Percentiles rank a stretch among this genome's conserved stretches.
Evolutionary conservation across 2,888 invertebrate genomes (phyloP).

Genomic region (Apodemia zela): DNA sequence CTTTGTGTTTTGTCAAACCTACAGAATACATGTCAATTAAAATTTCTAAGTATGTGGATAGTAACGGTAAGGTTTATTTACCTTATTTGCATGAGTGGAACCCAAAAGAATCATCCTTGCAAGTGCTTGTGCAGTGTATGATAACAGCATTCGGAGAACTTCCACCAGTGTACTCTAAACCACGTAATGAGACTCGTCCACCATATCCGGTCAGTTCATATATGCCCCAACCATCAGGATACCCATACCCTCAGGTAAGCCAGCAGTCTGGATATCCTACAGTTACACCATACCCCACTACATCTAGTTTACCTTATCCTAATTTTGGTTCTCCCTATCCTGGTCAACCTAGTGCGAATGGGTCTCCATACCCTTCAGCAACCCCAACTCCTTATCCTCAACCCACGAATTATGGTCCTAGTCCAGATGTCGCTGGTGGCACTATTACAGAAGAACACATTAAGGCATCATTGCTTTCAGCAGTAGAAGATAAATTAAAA

Average conservation of each 20-base stretch:
- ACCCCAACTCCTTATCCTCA: conserved; percentile 58
- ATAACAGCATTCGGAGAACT: conserved; percentile 95
- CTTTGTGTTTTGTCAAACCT: conserved; percentile 96
- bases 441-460: conserved; percentile 98
- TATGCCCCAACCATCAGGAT: conserved; percentile 69
- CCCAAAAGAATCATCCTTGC: conserved; percentile 89
- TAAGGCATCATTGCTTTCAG: conserved; percentile 94
- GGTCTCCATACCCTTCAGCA: conserved; percentile 39
- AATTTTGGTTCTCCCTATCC: conserved; percentile 68
- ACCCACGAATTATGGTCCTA: conserved; percentile 45
- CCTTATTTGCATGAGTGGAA: conserved; percentile 98
- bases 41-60: conserved; percentile 95
- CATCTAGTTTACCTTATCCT: conserved; percentile 74
- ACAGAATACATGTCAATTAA: conserved; percentile 97
- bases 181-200: conserved; percentile 80
- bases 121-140: conserved; percentile 94
- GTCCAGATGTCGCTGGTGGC: conserved; percentile 79
- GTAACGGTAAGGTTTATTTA: conserved; percentile 96
- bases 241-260: conserved; percentile 57
- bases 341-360: conserved; percentile 54
- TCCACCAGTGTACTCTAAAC: conserved; percentile 94
- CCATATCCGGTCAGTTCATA: conserved; percentile 78
- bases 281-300: conserved; percentile 64
- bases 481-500: conserved; percentile 96
- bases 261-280: conserved; percentile 56